Base-by-base conservation (phyloP, 1,140 invertebrate genomes). In the Drosophila navojoa region DNA sequence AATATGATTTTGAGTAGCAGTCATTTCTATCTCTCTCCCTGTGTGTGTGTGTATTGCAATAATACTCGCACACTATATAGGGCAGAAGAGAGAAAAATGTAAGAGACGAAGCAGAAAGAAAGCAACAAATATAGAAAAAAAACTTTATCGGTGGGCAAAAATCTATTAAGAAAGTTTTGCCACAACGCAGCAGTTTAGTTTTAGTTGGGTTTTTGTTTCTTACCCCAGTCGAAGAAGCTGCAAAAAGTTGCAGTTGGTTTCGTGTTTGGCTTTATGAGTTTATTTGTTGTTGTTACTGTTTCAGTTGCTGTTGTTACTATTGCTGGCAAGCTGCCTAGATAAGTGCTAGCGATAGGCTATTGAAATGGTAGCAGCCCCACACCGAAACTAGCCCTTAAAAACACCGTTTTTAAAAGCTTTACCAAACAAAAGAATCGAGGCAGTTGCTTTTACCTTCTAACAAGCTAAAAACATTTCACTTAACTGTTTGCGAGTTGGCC, bases 151-250 rank as follows among this genome's bases (percentile, higher is more conserved):
- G 77, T 74, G 75, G 68, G 82, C 66, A 84, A 73, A 89, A 89
- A 89, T 82, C 84, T 89, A 89, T 89, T 89, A 89, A 89, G 84
- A 89, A 89, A 89, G 84, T 89, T 86, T 79, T 71, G 79, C 82
- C 79, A 81, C 82, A 82, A 76, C 77, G 74, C 81, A 84, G 81
- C 81, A 85, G 81, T 81, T 85, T 71, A 86, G 81, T 77, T 85
- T 71, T 70, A 71, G 72, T 81, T 72, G 60, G 71, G 72, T 69
- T 81, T 77, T 81, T 81, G 73, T 77, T 79, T 84, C 80, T 73
- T 66, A 44, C 49, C 80, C 76, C 80, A 78, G 58, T 76, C 59
- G 64, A 61, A 68, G 58, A 69, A 62, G 64, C 71, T 74, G 66
- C 50, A 69, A 87, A 81, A 81, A 81, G 67, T 86, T 81, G 75